Evolutionary conservation across 2,888 invertebrate species (phyloP).

Genomic region (Euclidia mi): DNA sequence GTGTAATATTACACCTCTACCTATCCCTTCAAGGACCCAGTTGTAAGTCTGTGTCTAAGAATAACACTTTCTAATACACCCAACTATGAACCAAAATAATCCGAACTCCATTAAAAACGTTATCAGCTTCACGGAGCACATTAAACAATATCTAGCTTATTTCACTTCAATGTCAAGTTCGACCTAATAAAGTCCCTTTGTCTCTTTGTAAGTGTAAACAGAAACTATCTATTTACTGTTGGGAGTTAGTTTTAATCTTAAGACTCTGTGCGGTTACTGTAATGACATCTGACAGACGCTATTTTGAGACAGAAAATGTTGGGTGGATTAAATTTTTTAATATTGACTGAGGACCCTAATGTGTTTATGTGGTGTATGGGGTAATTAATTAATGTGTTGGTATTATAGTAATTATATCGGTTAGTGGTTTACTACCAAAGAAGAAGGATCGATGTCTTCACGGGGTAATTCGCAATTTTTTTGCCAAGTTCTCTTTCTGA

Average conservation of each 20-base stretch:
- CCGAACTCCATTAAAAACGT: not conserved
- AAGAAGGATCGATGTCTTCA: too few relatives aligned
- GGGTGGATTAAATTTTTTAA: conserved; percentile 29
- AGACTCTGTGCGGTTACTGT: conserved; percentile 1
- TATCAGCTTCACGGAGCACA: conserved; percentile 2
- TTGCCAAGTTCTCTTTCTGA: too few relatives aligned
- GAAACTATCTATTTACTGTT: conserved; percentile 17
- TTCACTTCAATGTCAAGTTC: conserved; percentile 26
- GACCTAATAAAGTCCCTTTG: conserved; percentile 34
- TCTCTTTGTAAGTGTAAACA: conserved; percentile 17
- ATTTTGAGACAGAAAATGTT: not conserved
- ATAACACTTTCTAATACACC: too few relatives aligned
- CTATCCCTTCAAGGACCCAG: too few relatives aligned
- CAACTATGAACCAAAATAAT: too few relatives aligned
- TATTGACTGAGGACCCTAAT: too few relatives aligned
- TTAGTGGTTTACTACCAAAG: too few relatives aligned
- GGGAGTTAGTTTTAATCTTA: conserved; percentile 15
- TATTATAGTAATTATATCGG: too few relatives aligned
- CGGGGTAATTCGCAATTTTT: too few relatives aligned
- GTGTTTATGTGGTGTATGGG: conserved; percentile 13
- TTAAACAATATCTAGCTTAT: conserved; percentile 40
- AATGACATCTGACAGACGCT: not conserved
- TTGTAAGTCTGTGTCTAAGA: too few relatives aligned
- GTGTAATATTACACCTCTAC: too few relatives aligned
- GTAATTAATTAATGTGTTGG: too few relatives aligned